These are phyloP conservation scores for Trichonephila clavata DNA, from an alignment of 1,140 invertebrate genomes.

Conservation along the genomic window DNA sequence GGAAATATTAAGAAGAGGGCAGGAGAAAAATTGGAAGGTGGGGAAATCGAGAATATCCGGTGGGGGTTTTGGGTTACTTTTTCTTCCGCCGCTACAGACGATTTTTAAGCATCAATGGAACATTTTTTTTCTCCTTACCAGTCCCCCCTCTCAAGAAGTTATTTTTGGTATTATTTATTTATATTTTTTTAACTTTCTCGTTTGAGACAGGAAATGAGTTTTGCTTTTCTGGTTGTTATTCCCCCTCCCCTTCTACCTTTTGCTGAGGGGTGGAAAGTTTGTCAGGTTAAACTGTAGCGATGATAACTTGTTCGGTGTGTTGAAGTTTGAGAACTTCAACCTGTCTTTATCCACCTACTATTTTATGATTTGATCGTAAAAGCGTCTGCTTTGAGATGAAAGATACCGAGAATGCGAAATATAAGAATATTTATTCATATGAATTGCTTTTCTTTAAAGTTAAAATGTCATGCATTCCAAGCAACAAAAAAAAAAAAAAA, in stretches of 20 bases:
- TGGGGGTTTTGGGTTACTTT: neutral
- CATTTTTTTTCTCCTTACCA: neutral
- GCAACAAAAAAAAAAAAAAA: no score
- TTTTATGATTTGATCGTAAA: neutral
- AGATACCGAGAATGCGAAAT: neutral
- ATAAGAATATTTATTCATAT: no score
- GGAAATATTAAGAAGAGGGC: neutral
- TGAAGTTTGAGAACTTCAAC: slow-evolving; percentile 5
- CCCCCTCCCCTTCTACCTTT: neutral
- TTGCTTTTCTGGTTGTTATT: neutral
- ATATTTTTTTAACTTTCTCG: slow-evolving; percentile 18
- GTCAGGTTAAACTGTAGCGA: neutral
- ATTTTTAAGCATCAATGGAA: neutral
- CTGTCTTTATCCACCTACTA: neutral
- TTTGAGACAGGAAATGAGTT: neutral
- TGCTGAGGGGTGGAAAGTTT: neutral
- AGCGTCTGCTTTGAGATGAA: neutral
- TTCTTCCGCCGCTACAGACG: neutral
- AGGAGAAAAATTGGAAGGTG: neutral
- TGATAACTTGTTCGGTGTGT: slow-evolving; percentile 15
- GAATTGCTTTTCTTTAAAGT: no score
- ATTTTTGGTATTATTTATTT: slow-evolving; percentile 6
- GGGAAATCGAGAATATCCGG: slow-evolving; percentile 6
- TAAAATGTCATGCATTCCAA: no score
- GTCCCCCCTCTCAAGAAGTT: slow-evolving; percentile 15